Conservation (phyloP, 2,113 vertebrate genomes). For the Ophiodon elongatus region DNA sequence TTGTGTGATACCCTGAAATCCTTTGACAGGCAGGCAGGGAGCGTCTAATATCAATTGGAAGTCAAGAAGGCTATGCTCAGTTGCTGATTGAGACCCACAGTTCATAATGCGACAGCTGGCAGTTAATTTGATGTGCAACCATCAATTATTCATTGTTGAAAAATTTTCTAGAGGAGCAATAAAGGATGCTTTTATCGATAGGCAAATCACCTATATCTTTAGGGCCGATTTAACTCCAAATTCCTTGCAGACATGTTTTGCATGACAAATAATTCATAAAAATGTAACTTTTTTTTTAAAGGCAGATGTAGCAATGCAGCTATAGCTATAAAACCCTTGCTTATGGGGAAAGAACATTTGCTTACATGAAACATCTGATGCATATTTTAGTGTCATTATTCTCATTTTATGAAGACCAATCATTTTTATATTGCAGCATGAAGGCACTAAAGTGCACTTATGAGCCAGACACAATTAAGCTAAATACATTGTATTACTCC, state of each 20-base stretch:
- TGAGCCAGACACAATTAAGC: slow-evolving; percentile 53
- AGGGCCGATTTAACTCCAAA: slow-evolving; percentile 33
- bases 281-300: not conserved
- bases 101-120: slow-evolving; percentile 52
- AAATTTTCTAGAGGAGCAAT: slow-evolving; percentile 48
- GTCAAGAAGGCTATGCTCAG: slow-evolving; percentile 35
- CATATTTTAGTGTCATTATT: slow-evolving; percentile 61
- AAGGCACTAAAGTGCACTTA: slow-evolving; percentile 60
- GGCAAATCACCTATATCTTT: slow-evolving; percentile 44
- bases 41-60: slow-evolving; percentile 33
- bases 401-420: slow-evolving; percentile 43
- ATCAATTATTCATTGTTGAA: slow-evolving; percentile 68
- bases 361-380: slow-evolving; percentile 47
- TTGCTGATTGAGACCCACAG: slow-evolving; percentile 49
- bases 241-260: slow-evolving; percentile 48
- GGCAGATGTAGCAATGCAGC: slow-evolving; percentile 10
- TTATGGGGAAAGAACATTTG: slow-evolving; percentile 28
- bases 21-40: slow-evolving; percentile 51
- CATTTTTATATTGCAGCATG: slow-evolving; percentile 40
- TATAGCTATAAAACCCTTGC: slow-evolving; percentile 6
- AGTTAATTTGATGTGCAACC: slow-evolving; percentile 58
- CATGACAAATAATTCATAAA: slow-evolving; percentile 28
- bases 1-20: slow-evolving; percentile 48
- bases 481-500: slow-evolving; percentile 55
- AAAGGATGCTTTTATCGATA: slow-evolving; percentile 51